Percentiles rank a stretch among this genome's conserved stretches.
phyloP scores from a whole-genome alignment of 2,888 invertebrate species.

The Caenorhabditis parvicauda region DNA sequence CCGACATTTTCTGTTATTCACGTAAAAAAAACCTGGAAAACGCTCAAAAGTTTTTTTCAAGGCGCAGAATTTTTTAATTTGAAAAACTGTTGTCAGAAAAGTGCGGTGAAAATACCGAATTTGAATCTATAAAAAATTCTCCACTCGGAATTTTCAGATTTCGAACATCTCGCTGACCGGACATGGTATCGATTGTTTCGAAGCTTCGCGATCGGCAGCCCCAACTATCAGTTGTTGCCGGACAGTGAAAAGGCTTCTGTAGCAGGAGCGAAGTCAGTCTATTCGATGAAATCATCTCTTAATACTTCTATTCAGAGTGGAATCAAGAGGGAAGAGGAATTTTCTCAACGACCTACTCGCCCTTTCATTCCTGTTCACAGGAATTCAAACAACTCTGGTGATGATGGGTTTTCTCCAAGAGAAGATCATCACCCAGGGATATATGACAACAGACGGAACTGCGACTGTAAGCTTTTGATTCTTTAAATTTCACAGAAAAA shows the following conservation, averaged over 20 bases:
- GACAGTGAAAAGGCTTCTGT: no score
- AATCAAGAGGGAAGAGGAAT: background rate
- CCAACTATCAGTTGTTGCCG: constrained; percentile 37
- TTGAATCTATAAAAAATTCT: no score
- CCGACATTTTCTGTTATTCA: background rate
- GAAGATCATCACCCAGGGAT: constrained; percentile 84
- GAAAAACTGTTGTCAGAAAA: no score
- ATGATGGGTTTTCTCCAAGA: constrained; percentile 91
- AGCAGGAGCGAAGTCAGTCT: constrained; percentile 10
- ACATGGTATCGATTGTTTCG: constrained; percentile 14
- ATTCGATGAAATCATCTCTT: background rate
- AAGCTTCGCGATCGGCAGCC: constrained; percentile 52
- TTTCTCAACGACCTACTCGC: background rate
- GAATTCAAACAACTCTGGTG: constrained; percentile 72
- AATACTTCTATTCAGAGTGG: background rate
- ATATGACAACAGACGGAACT: constrained; percentile 52
- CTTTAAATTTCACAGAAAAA: background rate
- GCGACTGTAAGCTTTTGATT: constrained; percentile 64
- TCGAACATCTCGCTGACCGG: constrained; percentile 9
- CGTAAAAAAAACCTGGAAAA: background rate
- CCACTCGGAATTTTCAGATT: constrained; percentile 16
- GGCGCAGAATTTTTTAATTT: background rate
- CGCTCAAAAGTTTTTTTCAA: background rate
- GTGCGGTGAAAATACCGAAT: no score
- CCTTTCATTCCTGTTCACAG: constrained; percentile 78